A percentile compares a stretch with the other conserved stretches of the same genome.
These are phyloP conservation scores for Pagetopsis macropterus DNA, from an alignment of 2,797 vertebrate species.

Conservation along the genomic window DNA sequence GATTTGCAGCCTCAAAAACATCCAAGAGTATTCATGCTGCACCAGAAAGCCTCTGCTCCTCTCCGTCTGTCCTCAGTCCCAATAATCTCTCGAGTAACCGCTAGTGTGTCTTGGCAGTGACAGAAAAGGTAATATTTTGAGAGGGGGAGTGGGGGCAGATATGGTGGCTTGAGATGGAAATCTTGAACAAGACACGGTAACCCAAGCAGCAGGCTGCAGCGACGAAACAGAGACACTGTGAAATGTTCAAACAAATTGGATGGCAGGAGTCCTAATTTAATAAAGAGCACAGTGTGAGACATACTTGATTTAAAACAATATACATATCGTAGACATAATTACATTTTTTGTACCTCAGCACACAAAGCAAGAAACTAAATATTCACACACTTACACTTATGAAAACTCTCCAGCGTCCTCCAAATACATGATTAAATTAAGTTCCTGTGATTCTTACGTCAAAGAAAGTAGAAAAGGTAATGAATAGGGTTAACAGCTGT, in stretches of 20 bases:
- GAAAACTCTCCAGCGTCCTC: constrained; percentile 52
- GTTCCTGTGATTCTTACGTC: too few species aligned
- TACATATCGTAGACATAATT: constrained; percentile 73
- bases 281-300: constrained; percentile 72
- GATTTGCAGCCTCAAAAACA: constrained; percentile 27
- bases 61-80: constrained; percentile 50
- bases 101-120: constrained; percentile 78
- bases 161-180: constrained; percentile 74
- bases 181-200: constrained; percentile 60
- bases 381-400: constrained; percentile 45
- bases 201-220: constrained; percentile 53
- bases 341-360: constrained; percentile 55
- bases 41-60: constrained; percentile 65
- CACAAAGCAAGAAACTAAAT: constrained; percentile 63
- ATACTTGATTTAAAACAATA: constrained; percentile 78
- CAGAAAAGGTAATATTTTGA: constrained; percentile 77
- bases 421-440: constrained; percentile 57
- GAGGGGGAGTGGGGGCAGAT: constrained; percentile 50
- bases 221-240: constrained; percentile 71
- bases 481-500: constrained; percentile 57
- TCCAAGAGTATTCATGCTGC: constrained; percentile 45
- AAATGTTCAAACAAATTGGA: constrained; percentile 77
- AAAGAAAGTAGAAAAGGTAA: constrained; percentile 8
- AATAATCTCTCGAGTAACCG: constrained; percentile 62
- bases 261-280: constrained; percentile 73